Conservation (phyloP, 2,888 invertebrate species). For the Stenurella melanura region DNA sequence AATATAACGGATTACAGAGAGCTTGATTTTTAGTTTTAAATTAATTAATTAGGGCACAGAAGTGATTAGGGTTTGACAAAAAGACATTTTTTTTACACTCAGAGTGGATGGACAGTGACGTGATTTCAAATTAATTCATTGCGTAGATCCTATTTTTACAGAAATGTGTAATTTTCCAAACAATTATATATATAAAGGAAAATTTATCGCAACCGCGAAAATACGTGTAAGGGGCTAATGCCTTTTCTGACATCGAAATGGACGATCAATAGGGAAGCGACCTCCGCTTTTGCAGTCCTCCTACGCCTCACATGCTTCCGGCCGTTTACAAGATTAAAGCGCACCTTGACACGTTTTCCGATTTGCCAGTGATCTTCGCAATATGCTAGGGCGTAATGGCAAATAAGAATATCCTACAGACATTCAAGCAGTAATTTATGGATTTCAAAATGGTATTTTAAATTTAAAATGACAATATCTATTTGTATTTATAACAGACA, state of each 20-base stretch:
- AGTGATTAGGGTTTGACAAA: too few species aligned
- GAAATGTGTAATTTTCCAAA: too few species aligned
- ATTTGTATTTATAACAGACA: not conserved
- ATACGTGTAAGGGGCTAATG: constrained; percentile 24
- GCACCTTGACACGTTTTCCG: constrained; percentile 54
- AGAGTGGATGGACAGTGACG: too few species aligned
- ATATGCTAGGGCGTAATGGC: constrained; percentile 11
- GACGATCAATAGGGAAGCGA: constrained; percentile 60
- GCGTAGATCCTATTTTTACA: too few species aligned
- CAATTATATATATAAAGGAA: not conserved
- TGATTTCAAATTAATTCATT: too few species aligned
- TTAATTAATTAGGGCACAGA: too few species aligned
- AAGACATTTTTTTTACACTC: too few species aligned
- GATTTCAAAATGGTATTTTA: not conserved
- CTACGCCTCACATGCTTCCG: constrained; percentile 59
- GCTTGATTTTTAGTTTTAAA: too few species aligned
- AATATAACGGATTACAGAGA: too few species aligned
- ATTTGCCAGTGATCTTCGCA: constrained; percentile 36
- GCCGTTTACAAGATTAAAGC: constrained; percentile 53
- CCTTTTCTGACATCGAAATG: constrained; percentile 43
- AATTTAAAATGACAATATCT: not conserved
- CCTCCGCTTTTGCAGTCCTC: constrained; percentile 57
- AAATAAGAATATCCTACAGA: constrained; percentile 8
- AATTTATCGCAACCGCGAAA: not conserved
- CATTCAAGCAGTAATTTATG: not conserved